phyloP scores from a whole-genome alignment of 2,113 vertebrate genomes.

The Perccottus glenii region DNA sequence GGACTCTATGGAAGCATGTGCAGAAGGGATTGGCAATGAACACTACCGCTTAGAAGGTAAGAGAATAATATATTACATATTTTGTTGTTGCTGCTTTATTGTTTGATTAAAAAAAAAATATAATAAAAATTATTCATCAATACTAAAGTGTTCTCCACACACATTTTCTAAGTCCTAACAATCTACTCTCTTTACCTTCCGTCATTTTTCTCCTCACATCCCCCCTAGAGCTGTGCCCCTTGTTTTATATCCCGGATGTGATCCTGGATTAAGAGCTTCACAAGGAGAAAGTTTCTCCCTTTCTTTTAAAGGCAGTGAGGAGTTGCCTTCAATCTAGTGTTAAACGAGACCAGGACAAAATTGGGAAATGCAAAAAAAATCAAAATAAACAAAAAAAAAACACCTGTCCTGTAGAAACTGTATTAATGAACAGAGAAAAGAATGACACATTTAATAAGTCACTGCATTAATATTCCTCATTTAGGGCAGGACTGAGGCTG shows the following conservation, averaged over 20 bases:
- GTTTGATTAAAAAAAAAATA: background rate
- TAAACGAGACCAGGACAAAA: slow-evolving; percentile 3
- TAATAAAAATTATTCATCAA: slow-evolving; percentile 12
- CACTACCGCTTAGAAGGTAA: slow-evolving; percentile 96
- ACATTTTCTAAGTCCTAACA: slow-evolving; percentile 42
- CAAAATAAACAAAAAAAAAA: too few relatives aligned
- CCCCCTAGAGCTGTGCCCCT: slow-evolving; percentile 33
- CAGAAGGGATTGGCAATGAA: slow-evolving; percentile 85
- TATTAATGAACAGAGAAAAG: slow-evolving; percentile 4
- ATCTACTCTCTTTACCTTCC: slow-evolving; percentile 45
- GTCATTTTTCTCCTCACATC: slow-evolving; percentile 28
- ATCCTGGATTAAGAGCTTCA: slow-evolving; percentile 83
- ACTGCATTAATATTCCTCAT: slow-evolving; percentile 18
- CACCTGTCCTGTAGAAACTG: slow-evolving; percentile 6
- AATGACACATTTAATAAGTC: slow-evolving; percentile 20
- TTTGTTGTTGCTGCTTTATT: background rate
- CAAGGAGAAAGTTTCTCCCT: slow-evolving; percentile 69
- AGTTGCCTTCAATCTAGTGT: slow-evolving; percentile 30
- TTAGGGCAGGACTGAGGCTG: slow-evolving; percentile 5
- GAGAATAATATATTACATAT: background rate
- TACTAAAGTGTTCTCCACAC: slow-evolving; percentile 17
- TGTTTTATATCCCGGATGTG: slow-evolving; percentile 54
- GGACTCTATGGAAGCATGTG: slow-evolving; percentile 87
- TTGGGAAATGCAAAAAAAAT: too few relatives aligned
- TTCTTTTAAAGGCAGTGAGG: slow-evolving; percentile 56